Conservation (phyloP, 53 echinoderm and acorn worm species). For the Luidia sarsii region DNA sequence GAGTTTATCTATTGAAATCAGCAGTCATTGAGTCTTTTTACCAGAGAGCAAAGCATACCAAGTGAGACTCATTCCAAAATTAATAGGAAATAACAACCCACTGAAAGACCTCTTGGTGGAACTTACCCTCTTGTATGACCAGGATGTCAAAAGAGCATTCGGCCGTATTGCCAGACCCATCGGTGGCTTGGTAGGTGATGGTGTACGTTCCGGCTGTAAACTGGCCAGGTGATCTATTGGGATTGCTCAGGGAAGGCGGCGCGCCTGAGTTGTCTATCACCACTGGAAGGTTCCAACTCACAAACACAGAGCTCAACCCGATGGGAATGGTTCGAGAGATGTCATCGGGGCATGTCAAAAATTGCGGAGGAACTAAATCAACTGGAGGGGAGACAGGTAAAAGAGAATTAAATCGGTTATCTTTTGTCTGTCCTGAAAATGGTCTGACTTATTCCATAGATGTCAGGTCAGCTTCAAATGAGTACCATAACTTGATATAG, state of each 20-base stretch:
- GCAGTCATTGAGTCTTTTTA: no score
- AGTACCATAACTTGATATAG: no score
- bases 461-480: no score
- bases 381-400: neutral
- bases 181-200: constrained; percentile 8
- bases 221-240: neutral
- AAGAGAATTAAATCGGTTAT: no score
- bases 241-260: neutral
- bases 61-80: no score
- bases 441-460: no score
- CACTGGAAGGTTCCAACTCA: neutral
- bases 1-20: no score
- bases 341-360: neutral
- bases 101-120: no score
- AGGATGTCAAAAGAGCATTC: neutral
- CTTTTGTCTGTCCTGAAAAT: no score
- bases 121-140: neutral
- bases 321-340: neutral
- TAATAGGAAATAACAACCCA: no score
- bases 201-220: neutral
- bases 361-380: neutral
- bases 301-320: neutral
- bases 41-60: no score
- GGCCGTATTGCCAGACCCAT: neutral
- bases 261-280: constrained; percentile 15